A percentile compares a stretch with the other conserved stretches of the same genome.
These are phyloP conservation scores for Tenualosa ilisha DNA, from an alignment of 2,797 vertebrate species.

Conservation along the genomic window DNA sequence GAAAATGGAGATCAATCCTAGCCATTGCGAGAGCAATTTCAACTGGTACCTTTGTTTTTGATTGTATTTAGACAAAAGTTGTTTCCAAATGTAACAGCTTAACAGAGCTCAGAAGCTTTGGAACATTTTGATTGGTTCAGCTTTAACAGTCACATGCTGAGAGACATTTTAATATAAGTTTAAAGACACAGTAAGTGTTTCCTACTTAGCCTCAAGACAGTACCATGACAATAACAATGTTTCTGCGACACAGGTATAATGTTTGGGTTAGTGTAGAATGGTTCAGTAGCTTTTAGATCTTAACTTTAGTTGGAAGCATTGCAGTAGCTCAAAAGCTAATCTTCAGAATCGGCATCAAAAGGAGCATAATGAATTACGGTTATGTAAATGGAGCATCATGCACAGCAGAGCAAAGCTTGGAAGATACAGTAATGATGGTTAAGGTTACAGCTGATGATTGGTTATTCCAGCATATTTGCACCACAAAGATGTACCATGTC, in stretches of 20 bases:
- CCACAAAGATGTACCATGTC: neutral
- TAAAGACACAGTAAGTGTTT: neutral
- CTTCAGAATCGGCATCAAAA: neutral
- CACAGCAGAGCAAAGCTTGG: neutral
- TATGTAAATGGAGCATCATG: neutral
- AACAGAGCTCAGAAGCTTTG: neutral
- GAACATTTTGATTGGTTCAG: neutral
- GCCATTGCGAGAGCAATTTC: conserved; percentile 5
- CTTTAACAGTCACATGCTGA: neutral
- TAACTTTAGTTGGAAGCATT: neutral
- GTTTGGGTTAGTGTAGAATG: neutral
- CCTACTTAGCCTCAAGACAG: neutral
- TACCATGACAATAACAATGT: conserved; percentile 20
- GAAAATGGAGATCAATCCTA: conserved; percentile 23
- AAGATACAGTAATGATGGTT: neutral
- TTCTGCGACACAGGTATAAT: neutral
- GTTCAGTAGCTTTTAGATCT: neutral
- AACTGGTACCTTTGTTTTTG: neutral
- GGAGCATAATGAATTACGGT: neutral
- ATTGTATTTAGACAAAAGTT: neutral
- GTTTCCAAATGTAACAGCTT: neutral
- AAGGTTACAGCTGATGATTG: neutral
- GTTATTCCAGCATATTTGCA: neutral
- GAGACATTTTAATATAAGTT: neutral
- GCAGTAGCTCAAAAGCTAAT: neutral